A percentile compares a stretch with the other conserved stretches of the same genome.
These are phyloP conservation scores for Eupeodes luniger DNA, from an alignment of 2,888 invertebrate genomes.

Conservation along the genomic window DNA sequence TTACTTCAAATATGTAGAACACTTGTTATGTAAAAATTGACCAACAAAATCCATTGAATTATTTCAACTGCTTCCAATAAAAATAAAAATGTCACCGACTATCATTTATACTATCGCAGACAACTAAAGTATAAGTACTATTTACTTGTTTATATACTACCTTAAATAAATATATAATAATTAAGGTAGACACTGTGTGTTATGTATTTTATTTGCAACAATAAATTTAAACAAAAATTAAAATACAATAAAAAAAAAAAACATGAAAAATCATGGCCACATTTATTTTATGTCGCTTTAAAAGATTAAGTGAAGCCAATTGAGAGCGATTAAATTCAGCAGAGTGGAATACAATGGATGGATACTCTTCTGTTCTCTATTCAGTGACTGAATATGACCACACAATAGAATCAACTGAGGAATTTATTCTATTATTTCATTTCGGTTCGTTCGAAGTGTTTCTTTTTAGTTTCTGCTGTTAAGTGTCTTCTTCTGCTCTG, in stretches of 20 bases:
- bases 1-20: too few relatives aligned
- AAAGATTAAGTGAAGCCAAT: slow-evolving; percentile 63
- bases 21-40: too few relatives aligned
- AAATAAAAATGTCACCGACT: too few relatives aligned
- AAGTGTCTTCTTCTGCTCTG: background rate
- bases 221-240: background rate
- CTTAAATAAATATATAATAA: too few relatives aligned
- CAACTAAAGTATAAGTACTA: too few relatives aligned
- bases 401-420: slow-evolving; percentile 31
- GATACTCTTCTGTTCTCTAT: background rate
- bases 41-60: too few relatives aligned
- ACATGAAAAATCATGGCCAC: slow-evolving; percentile 14
- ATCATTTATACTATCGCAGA: too few relatives aligned
- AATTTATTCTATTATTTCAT: slow-evolving; percentile 36
- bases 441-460: slow-evolving; percentile 1
- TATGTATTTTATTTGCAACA: background rate
- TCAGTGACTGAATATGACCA: slow-evolving; percentile 26
- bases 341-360: slow-evolving; percentile 59
- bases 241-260: too few relatives aligned
- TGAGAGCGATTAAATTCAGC: slow-evolving; percentile 56
- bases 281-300: slow-evolving; percentile 53
- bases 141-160: too few relatives aligned
- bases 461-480: slow-evolving; percentile 22
- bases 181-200: too few relatives aligned
- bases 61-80: too few relatives aligned